phyloP scores from a whole-genome alignment of 2,888 invertebrate genomes.

The Drosophila ezoana region DNA sequence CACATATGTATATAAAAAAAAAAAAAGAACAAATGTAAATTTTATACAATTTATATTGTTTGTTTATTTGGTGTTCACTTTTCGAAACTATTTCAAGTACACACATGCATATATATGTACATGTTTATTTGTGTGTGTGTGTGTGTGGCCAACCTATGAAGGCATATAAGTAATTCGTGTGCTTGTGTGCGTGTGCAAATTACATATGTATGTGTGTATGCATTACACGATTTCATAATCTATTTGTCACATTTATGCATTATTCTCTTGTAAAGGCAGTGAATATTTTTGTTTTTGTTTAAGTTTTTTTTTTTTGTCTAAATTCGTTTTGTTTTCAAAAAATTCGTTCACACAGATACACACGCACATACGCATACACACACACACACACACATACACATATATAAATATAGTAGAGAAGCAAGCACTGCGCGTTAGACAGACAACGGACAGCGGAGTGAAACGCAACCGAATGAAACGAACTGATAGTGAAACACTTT shows the following conservation, averaged over 20 bases:
- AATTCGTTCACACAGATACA: slow-evolving; percentile 26
- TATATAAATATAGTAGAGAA: slow-evolving; percentile 22
- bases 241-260: slow-evolving; percentile 43
- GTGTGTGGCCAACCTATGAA: slow-evolving; percentile 4
- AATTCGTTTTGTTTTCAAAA: slow-evolving; percentile 47
- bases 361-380: slow-evolving; percentile 7
- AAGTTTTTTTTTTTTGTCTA: slow-evolving; percentile 24
- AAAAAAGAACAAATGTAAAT: slow-evolving; percentile 30
- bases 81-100: slow-evolving; percentile 57
- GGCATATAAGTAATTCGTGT: neutral
- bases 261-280: slow-evolving; percentile 48
- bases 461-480: slow-evolving; percentile 54
- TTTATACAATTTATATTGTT: slow-evolving; percentile 52
- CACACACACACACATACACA: slow-evolving; percentile 30
- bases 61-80: slow-evolving; percentile 51
- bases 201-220: neutral
- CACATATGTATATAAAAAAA: neutral
- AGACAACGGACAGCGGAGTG: slow-evolving; percentile 45
- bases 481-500: slow-evolving; percentile 67
- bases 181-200: slow-evolving; percentile 1
- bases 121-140: slow-evolving; percentile 6
- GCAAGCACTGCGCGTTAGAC: slow-evolving; percentile 60
- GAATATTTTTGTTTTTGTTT: slow-evolving; percentile 34
- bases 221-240: slow-evolving; percentile 44
- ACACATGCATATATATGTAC: slow-evolving; percentile 7